Evolutionary conservation across 2,888 invertebrate genomes (phyloP).

Genomic region (Smittia aterrima): DNA sequence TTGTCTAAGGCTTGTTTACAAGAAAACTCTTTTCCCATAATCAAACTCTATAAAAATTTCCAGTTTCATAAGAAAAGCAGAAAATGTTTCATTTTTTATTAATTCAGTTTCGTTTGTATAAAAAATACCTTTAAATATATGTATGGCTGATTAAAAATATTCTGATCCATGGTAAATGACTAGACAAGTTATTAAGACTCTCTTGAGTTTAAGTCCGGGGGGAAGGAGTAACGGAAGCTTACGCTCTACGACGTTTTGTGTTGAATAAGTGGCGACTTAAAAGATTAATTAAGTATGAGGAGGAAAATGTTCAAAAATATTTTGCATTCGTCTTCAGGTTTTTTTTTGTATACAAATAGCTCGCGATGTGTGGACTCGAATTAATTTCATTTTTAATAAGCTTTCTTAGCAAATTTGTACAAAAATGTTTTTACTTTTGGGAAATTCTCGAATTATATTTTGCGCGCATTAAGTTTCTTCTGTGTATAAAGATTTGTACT

Average conservation of each 20-base stretch:
- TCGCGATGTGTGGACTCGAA: neutral
- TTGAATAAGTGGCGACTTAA: neutral
- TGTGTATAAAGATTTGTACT: conserved; percentile 7
- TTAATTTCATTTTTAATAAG: neutral
- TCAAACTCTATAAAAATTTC: too few species aligned
- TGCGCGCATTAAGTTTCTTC: neutral
- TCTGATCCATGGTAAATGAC: conserved; percentile 1
- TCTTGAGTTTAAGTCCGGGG: neutral
- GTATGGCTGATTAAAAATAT: conserved; percentile 5
- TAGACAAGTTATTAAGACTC: neutral
- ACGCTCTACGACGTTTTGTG: neutral
- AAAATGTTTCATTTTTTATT: conserved; percentile 1
- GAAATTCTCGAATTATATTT: neutral
- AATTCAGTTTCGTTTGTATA: neutral
- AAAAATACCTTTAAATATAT: conserved; percentile 11
- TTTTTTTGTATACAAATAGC: neutral
- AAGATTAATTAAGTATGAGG: neutral
- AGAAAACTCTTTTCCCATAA: too few species aligned
- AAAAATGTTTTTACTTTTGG: neutral
- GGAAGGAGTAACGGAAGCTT: neutral
- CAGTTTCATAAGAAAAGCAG: conserved; percentile 4
- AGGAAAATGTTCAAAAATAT: too few species aligned
- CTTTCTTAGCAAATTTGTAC: too few species aligned
- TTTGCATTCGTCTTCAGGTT: neutral
- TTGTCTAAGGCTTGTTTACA: too few species aligned